Base-by-base conservation (phyloP, 1,140 invertebrate species). In the Tetranychus urticae region DNA sequence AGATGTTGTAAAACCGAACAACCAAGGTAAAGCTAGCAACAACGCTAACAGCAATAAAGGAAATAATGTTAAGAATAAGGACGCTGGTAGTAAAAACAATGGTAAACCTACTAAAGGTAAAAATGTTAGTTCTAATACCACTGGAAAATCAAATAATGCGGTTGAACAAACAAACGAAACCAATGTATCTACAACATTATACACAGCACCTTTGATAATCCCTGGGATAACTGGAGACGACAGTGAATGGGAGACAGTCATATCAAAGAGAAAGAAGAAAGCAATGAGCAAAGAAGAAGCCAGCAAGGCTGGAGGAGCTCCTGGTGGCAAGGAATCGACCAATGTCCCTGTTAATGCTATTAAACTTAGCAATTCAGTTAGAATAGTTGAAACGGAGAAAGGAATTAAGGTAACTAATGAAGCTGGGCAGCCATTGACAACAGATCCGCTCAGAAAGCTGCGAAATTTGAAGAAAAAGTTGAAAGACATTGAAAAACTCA, bases 401-500 rank as follows among this genome's bases (percentile, higher is more conserved):
- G 46, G 13, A 60, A 39, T 36, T 31, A 63, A 58, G 35, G 39
- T 54, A 13, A 37, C 23, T 10, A 63, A 59, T 63, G 60, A 64
- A 54, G 45, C 31, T 58, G 56, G 60, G 14, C 63, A 61, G 54
- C 63, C 59, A 33, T 33, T 61, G 33, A 67, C 36, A 77, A 67
- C 70, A 33, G 79, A 80, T 68, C 74, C 76, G 4, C 71, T 73
- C 1, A 93, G 93, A 71, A 79, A 83, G 70, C 71, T 94, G 23
- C 85, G 85, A 71, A 91, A 87, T 73, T 73, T 97, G 33, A 81
- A 80, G 66, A 96, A 94, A 71, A 88, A 89, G 69, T 71, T 94
- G 13, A 78, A 86, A 66, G 88, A 94, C 73, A 89, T 93, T 65
- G 88, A 93, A 70, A 74, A 78, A 12, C 76, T 96, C 14, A 84